Percentiles rank a stretch among this genome's conserved stretches.
These are phyloP conservation scores for Melospiza melodia DNA, from an alignment of 2,113 vertebrate genomes.

Conservation along the genomic window DNA sequence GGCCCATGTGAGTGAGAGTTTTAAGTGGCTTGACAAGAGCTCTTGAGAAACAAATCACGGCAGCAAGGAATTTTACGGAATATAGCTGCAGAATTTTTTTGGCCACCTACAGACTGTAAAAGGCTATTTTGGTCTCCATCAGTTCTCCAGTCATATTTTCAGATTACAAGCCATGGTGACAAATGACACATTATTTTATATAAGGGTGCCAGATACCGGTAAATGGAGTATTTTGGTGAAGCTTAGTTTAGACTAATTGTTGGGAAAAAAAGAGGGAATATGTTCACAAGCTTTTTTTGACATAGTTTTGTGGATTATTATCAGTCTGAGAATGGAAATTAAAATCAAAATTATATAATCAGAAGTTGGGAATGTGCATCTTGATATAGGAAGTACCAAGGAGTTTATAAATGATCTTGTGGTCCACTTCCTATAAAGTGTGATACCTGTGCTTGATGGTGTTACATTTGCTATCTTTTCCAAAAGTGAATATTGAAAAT, in stretches of 20 bases:
- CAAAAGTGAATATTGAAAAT: background rate
- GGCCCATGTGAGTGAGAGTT: background rate
- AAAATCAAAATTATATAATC: background rate
- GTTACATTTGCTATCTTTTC: background rate
- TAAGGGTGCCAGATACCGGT: background rate
- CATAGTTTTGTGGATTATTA: background rate
- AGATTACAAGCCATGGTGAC: constrained; percentile 3
- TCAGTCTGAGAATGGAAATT: background rate
- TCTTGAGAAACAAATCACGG: background rate
- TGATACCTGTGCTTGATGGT: background rate
- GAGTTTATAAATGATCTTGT: background rate
- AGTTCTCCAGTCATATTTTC: constrained; percentile 30
- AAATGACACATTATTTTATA: constrained; percentile 39
- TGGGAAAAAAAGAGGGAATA: background rate
- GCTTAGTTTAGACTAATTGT: background rate
- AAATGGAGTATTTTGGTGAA: background rate
- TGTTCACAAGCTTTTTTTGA: background rate
- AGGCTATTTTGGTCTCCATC: constrained; percentile 35
- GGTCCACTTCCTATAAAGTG: background rate
- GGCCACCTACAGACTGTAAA: constrained; percentile 19
- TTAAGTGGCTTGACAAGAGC: background rate
- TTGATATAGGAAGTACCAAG: background rate
- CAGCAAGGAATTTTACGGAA: background rate
- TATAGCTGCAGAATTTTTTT: constrained; percentile 3
- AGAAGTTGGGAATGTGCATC: background rate